Evolutionary conservation across 2,113 vertebrate species (phyloP).

Genomic region (Laterallus jamaicensis): DNA sequence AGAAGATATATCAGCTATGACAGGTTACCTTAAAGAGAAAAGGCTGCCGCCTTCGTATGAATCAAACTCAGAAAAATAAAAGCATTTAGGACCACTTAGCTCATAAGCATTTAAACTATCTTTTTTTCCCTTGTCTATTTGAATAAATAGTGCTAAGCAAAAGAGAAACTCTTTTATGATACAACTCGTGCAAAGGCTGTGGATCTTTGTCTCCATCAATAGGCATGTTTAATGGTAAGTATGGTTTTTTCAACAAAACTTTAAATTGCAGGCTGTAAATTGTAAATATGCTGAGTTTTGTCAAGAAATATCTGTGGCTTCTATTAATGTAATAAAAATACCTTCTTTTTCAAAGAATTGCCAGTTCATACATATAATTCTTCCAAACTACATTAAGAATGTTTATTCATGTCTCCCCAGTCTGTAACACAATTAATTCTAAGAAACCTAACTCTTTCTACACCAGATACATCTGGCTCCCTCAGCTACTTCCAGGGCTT

Average conservation of each 20-base stretch:
- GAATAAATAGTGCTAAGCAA: not conserved
- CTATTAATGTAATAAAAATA: not conserved
- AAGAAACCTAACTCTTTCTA: not conserved
- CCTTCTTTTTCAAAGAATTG: not conserved
- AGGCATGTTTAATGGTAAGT: not conserved
- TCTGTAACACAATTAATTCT: not conserved
- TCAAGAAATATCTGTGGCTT: not conserved
- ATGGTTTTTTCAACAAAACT: not conserved
- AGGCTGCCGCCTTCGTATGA: not conserved
- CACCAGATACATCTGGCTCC: not conserved
- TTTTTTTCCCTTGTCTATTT: not conserved
- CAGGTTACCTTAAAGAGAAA: conserved; percentile 27
- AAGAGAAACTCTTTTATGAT: not conserved
- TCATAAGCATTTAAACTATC: not conserved
- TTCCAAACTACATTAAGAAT: not conserved
- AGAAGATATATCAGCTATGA: conserved; percentile 34
- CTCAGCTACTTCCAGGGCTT: not conserved
- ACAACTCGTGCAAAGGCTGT: not conserved
- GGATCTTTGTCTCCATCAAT: not conserved
- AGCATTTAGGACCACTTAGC: not conserved
- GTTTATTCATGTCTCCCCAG: not conserved
- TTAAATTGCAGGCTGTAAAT: not conserved
- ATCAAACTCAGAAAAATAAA: conserved; percentile 7
- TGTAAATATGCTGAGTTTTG: not conserved
- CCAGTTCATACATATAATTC: not conserved